Base-by-base conservation (phyloP, 2,888 invertebrate species). In the Kryphioiulus occultus region DNA sequence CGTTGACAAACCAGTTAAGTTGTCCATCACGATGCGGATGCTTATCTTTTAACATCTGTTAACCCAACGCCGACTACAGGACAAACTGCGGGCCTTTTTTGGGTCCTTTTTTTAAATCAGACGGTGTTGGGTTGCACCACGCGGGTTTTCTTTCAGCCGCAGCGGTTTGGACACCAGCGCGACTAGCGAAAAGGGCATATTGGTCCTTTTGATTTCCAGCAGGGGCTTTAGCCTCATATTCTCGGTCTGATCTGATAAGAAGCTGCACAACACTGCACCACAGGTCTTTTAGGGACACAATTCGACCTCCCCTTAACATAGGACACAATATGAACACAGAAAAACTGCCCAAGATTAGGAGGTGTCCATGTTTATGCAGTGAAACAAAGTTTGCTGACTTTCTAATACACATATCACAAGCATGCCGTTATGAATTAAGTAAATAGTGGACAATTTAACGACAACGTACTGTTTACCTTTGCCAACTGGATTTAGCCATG, bases 1-100 rank as follows among this genome's bases (percentile, higher is more conserved):
- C 84, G n/a, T 68, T 68, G 68, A 39, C 84, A 84, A 84, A 84
- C 42, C 84, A 39, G 84, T 84, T 84, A 84, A 84, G 84, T 84
- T 42, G 84, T 42, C 84, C 84, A 84, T 84, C 84, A 84, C 42
- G 22, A 32, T 35, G 42, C 35, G 39, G 35, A 84, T 84, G 10
- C n/a, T 68, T 84, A 84, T 84, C 84, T 84, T 84, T 68, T 84
- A 84, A 84, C 84, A 84, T 84, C 84, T 84, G 84, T 84, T 42
- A 84, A 84, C 42, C 39, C 35, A 84, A 42, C 84, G 35, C 39
- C 42, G 84, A 42, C 84, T 84, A 84, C 42, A 35, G 84, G 35
- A 35, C 35, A 39, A 42, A 42, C 42, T 35, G 84, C 35, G 84
- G 84, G 35, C 39, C 35, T 35, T 84, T 84, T 84, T 42, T 84